Evolutionary conservation across 2,888 invertebrate genomes (phyloP), one percentile per base, ranked within the genome.

Genomic region (Drosophila anomelani): DNA sequence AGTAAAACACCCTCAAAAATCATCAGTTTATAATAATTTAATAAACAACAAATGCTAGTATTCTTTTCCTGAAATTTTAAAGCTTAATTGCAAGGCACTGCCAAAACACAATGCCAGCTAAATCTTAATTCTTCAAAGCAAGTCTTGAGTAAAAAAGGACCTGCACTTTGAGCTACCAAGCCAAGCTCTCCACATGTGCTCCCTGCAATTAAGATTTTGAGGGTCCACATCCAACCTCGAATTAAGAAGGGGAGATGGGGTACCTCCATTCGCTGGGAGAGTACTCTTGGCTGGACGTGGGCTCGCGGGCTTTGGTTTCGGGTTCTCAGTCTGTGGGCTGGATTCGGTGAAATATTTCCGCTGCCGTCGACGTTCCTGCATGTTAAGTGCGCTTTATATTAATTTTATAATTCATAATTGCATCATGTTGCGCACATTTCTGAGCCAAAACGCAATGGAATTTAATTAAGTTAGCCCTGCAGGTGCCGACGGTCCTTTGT

Each of bases 391-490:
- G 79, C 57, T 73, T 75, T 63, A 73, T 71, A 56, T 63, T 73
- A 63, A 77, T 70, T 69, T 86, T 57, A 79, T 74, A 80, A 70
- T 75, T 78, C 70, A 84, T 87, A 82, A 82, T 86, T 82, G 79
- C 77, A 80, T 71, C 77, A 72, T 80, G 80, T 77, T 77, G 77
- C 70, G 54, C 64, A 83, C 41, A 77, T 85, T 77, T 77, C 76
- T 80, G 39, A 58, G 55, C 57, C 67, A 51, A 70, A 80, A 83
- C 71, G 76, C 83, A 83, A 78, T 85, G 81, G 81, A 86, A 86
- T 81, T 80, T 85, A 77, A 80, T 83, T 75, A 79, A 70, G 66
- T 74, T 74, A 79, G 34, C 68, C 68, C 70, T 68, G 70, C 68
- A 68, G 70, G 68, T 69, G 68, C 66, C 72, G 59, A 38, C n/a